Percentiles rank a stretch among this genome's conserved stretches.
phyloP scores from a whole-genome alignment of 2,797 vertebrate genomes.

The Sus cebifrons region DNA sequence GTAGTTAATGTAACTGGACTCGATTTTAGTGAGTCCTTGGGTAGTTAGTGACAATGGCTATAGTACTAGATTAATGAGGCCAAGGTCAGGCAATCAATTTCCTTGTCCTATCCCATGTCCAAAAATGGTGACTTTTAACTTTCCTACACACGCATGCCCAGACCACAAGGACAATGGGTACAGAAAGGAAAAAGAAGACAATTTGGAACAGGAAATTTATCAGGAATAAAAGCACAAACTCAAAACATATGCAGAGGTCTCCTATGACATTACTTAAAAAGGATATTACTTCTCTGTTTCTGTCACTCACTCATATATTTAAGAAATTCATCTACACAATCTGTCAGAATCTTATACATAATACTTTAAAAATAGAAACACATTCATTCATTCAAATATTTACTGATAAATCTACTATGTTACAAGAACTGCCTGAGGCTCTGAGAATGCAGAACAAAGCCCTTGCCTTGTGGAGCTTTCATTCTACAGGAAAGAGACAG shows the following conservation, averaged over 20 bases:
- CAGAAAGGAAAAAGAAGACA: background rate
- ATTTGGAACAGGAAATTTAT: background rate
- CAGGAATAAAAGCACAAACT: background rate
- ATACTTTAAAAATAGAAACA: background rate
- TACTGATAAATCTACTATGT: background rate
- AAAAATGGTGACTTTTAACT: conserved; percentile 30
- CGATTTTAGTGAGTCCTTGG: background rate
- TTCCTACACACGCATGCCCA: background rate
- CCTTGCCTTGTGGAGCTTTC: background rate
- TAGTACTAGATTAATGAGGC: conserved; percentile 15
- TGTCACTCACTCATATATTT: background rate
- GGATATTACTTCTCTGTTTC: background rate
- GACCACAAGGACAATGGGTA: background rate
- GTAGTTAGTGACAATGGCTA: background rate
- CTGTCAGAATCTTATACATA: background rate
- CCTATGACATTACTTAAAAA: background rate
- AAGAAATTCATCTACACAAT: background rate
- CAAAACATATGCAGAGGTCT: background rate
- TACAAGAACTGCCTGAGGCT: background rate
- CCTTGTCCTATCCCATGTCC: background rate
- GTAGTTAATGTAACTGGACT: background rate
- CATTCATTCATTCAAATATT: background rate
- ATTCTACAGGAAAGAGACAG: background rate
- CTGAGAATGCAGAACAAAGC: background rate
- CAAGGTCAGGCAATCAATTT: conserved; percentile 44